A percentile compares a stretch with the other conserved stretches of the same genome.
phyloP scores from a whole-genome alignment of 2,113 vertebrate genomes.

The Zosterops hypoxanthus region DNA sequence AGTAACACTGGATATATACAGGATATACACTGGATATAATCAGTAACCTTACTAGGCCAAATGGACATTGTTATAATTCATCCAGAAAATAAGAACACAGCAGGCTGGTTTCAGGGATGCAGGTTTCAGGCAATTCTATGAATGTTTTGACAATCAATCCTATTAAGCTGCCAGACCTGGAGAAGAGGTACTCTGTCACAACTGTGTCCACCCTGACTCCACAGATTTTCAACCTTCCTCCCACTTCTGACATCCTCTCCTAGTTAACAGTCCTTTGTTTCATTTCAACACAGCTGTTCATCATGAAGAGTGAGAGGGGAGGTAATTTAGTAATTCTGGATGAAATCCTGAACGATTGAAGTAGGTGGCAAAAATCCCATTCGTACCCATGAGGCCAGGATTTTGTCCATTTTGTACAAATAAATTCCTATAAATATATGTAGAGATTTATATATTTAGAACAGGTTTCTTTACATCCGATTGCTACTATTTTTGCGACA shows the following conservation, averaged over 20 bases:
- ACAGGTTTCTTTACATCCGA: background rate
- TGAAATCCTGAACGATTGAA: conserved; percentile 38
- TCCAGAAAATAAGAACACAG: background rate
- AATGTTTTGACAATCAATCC: background rate
- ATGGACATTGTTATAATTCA: background rate
- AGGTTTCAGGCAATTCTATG: background rate
- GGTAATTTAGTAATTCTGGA: conserved; percentile 62
- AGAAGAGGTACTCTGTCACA: background rate
- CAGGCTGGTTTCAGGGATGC: background rate
- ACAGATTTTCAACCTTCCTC: conserved; percentile 12
- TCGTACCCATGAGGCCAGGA: background rate
- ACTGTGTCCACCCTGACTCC: background rate
- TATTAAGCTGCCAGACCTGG: background rate
- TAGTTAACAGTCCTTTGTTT: conserved; percentile 49
- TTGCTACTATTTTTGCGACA: background rate
- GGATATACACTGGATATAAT: background rate
- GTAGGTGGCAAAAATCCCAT: conserved; percentile 47
- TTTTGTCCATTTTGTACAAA: background rate
- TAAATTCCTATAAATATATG: background rate
- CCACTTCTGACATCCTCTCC: conserved; percentile 13
- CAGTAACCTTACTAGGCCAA: background rate
- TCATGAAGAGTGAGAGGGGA: conserved; percentile 40
- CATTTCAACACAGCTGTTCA: conserved; percentile 62
- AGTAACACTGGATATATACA: background rate
- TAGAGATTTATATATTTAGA: background rate